Evolutionary conservation across 2,888 invertebrate species (phyloP), one percentile per base, ranked within the genome.

Genomic region (Eupithecia centaureata): DNA sequence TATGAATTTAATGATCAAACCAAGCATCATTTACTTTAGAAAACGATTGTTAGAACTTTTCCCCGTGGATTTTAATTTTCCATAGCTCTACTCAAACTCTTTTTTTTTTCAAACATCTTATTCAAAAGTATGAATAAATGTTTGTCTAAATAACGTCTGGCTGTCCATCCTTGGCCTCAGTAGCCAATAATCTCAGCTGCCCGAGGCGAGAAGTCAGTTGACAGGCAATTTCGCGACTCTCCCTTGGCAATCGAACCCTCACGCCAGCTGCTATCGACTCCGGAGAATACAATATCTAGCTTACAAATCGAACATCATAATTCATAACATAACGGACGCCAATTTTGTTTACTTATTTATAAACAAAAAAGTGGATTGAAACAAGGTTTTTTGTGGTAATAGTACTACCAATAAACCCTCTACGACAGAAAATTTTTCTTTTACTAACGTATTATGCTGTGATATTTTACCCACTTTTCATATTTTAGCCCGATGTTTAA

Each of bases 221-320:
- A 65, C 69, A 69, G 62, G 65, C 69, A 65, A 69, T 69, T 69
- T 59, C 54, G 33, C 28, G 51, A 59, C 42, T 59, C 59, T 54
- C 65, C 65, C 63, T 25, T 35, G 59, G 35, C 62, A 22, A 35
- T 52, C 15, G 22, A 10, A 57, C 52, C 52, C 27, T 15, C 27
- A 52, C 52, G 12, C 22, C 62, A 62, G 62, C 54, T 62, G 51
- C 52, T 62, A 62, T 62, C 42, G 62, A 61, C 61, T 61, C 61
- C 32, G 32, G 57, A 32, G 32, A 57, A 57, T 30, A 56, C n/a
- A 52, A 52, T 60, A 32, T 30, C 38, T 22, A 28, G 38, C 28
- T 63, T 59, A 18, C 5, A 30, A 52, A 52, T 52, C 27, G 52
- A 52, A 52, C 15, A 52, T 27, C 52, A 42, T 47, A 52, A 27